Percentiles rank a stretch among this genome's conserved stretches.
phyloP scores from a whole-genome alignment of 30 jellyfish, hydroid and myxozoan species.

The Aurelia sp. region DNA sequence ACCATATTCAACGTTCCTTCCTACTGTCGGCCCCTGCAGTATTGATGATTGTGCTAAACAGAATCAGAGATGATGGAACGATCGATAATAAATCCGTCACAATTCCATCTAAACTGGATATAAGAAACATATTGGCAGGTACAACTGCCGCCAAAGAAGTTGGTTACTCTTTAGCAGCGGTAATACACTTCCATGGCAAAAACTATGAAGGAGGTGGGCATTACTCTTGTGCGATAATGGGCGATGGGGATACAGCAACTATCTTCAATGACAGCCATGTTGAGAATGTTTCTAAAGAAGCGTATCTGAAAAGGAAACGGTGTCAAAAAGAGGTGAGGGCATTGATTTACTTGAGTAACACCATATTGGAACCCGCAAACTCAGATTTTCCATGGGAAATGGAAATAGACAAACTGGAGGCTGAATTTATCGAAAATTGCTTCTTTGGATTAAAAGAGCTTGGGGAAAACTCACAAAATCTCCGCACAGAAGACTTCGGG shows the following conservation, averaged over 20 bases:
- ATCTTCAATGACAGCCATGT: background rate
- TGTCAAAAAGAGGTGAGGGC: background rate
- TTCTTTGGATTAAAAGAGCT: background rate
- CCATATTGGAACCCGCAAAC: background rate
- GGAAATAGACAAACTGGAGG: background rate
- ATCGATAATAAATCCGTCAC: background rate
- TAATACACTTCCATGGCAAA: slow-evolving; percentile 1
- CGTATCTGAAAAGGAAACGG: background rate
- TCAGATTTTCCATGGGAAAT: background rate
- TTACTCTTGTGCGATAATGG: background rate
- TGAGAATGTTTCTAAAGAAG: background rate
- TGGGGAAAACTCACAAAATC: background rate
- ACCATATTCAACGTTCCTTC: background rate
- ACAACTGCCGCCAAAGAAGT: background rate
- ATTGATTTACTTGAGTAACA: background rate
- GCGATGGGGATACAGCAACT: background rate
- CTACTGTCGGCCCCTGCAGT: background rate
- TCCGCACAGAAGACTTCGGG: background rate
- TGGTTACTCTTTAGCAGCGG: background rate
- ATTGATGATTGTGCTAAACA: background rate
- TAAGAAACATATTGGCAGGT: slow-evolving; percentile 18
- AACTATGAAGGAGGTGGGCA: background rate
- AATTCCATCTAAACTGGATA: background rate
- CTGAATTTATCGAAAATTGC: background rate
- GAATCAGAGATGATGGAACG: background rate